Evolutionary conservation across 2,797 vertebrate species (phyloP), one percentile per base, ranked within the genome.

Genomic region (Pantherophis alleghaniensis): DNA sequence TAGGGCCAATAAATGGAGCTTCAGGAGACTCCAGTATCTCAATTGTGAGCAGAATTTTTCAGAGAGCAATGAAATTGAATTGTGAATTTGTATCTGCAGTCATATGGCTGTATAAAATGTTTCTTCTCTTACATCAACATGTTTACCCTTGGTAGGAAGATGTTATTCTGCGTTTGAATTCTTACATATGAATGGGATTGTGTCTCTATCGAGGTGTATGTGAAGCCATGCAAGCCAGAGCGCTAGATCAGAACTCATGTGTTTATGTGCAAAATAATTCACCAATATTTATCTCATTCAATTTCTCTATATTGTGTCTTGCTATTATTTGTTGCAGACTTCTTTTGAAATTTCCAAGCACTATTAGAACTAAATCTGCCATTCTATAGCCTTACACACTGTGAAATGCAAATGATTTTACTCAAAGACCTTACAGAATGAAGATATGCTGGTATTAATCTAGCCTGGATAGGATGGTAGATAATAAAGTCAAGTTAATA

Each of bases 391-490:
- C 61, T 94, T 94, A 87, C 89, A 90, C 55, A 93, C 86, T 95
- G 87, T 95, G 94, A 96, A 95, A 96, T 96, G 95, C 93, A 97
- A 96, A 97, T 96, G 55, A 87, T 60, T 94, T 94, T 94, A 94
- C 90, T 95, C 87, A 74, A 3, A 56, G 53, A 96, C 91, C 90
- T 0, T 22, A 91, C 90, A 95, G 95, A 96, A 88, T 96, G 60
- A 95, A 96, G 87, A 94, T 96, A 91, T 92, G 63, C 91, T 95
- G 91, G 92, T 95, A 95, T 96, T 96, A 96, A 94, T 90, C 92
- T 95, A 91, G 88, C 93, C 94, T 97, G 94, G 96, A 97, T 95
- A 95, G 91, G 60, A 92, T 69, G 87, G 91, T 92, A 57, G 63
- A 96, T 96, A 96, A 96, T 69, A 95, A 26, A 0, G 0, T 10